phyloP scores from a whole-genome alignment of 92 coral and sea anemone genomes.

The Phenganax stokvisi region DNA sequence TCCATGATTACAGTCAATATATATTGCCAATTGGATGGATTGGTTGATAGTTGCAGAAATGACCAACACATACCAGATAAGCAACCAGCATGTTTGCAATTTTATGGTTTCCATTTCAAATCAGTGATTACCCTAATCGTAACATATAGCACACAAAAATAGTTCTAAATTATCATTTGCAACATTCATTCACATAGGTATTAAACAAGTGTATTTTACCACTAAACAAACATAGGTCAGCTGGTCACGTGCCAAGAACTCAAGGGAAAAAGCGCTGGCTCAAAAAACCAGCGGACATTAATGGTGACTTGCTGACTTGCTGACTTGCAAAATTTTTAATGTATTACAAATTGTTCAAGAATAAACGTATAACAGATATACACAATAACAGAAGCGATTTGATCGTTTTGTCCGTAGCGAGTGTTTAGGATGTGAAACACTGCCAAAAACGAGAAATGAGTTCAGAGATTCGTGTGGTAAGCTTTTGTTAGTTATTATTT shows the following conservation, averaged over 20 bases:
- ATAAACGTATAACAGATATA: background rate
- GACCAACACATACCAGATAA: background rate
- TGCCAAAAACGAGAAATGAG: background rate
- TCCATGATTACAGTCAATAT: constrained; percentile 24
- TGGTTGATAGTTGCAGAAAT: background rate
- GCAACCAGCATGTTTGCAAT: background rate
- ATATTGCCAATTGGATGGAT: background rate
- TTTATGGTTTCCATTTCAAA: background rate
- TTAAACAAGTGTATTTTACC: too few species aligned
- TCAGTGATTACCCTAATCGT: background rate
- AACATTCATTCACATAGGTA: too few species aligned
- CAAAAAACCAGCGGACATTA: too few species aligned
- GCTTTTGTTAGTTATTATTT: background rate
- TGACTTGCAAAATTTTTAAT: too few species aligned
- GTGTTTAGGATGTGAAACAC: constrained; percentile 8
- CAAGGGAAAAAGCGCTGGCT: too few species aligned
- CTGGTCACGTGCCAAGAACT: too few species aligned
- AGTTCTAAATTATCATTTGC: too few species aligned
- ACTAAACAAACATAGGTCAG: too few species aligned
- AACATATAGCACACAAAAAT: background rate
- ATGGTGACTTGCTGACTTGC: too few species aligned
- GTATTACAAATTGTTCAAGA: too few species aligned
- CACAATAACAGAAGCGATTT: background rate
- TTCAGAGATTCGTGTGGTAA: constrained; percentile 28
- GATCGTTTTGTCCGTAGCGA: background rate